phyloP scores from a whole-genome alignment of 1,140 invertebrate genomes.

The Lucilia cuprina region DNA sequence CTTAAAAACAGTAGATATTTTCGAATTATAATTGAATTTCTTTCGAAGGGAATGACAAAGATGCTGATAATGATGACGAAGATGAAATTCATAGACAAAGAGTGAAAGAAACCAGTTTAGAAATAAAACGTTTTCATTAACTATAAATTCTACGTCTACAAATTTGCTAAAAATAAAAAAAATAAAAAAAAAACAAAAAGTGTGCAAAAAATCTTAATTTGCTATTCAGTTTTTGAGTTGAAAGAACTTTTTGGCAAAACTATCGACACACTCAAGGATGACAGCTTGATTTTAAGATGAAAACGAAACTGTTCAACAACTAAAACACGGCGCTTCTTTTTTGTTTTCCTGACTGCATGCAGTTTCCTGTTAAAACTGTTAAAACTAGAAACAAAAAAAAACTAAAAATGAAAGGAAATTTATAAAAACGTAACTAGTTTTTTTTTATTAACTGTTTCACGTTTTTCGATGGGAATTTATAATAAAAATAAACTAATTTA shows the following conservation, averaged over 20 bases:
- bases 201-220: neutral
- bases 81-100: neutral
- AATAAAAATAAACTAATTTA: neutral
- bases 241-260: slow-evolving; percentile 2
- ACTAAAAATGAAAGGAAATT: neutral
- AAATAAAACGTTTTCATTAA: neutral
- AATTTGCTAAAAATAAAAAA: neutral
- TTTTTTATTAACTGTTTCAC: neutral
- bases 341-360: neutral
- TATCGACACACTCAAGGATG: neutral
- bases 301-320: neutral
- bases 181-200: no score
- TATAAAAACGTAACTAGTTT: neutral
- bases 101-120: neutral
- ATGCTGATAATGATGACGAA: neutral
- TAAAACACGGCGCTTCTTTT: neutral
- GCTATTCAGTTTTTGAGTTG: neutral
- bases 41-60: neutral
- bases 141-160: neutral
- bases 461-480: neutral
- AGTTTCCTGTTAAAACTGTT: neutral
- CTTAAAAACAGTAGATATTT: no score
- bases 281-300: neutral
- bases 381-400: neutral
- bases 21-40: no score